Conservation (phyloP, 2,797 vertebrate species). For the Danio kyathit region DNA sequence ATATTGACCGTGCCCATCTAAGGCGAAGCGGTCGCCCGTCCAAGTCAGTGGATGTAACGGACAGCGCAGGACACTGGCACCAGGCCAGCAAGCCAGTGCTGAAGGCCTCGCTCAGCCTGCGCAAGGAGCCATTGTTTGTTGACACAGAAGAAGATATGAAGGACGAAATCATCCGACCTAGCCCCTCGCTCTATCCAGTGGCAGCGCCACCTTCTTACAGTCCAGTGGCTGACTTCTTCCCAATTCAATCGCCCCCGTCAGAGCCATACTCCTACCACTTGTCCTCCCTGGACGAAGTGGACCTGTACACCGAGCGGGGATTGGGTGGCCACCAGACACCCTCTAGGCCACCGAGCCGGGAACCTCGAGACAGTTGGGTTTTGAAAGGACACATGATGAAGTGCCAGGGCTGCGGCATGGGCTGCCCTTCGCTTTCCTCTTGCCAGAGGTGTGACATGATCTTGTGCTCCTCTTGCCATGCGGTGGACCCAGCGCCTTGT, state of each 20-base stretch:
- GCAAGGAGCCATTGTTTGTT: constrained; percentile 89
- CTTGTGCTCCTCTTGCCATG: constrained; percentile 86
- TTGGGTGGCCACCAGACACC: constrained; percentile 77
- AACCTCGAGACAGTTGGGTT: constrained; percentile 78
- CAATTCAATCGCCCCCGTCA: constrained; percentile 83
- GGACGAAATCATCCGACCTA: constrained; percentile 92
- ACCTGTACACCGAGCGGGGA: constrained; percentile 91
- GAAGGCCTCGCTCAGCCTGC: constrained; percentile 89
- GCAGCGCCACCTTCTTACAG: constrained; percentile 85
- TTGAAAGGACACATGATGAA: constrained; percentile 79
- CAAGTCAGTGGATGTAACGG: constrained; percentile 93
- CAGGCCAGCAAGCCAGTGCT: constrained; percentile 87
- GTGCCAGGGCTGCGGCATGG: constrained; percentile 91
- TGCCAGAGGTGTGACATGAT: constrained; percentile 88
- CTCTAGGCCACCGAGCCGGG: constrained; percentile 79
- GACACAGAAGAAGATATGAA: constrained; percentile 89
- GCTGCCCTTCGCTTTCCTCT: constrained; percentile 81
- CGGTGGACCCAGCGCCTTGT: constrained; percentile 81
- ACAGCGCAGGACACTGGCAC: constrained; percentile 94
- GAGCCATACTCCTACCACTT: constrained; percentile 84
- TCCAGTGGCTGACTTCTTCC: constrained; percentile 87
- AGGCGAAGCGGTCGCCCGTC: constrained; percentile 93
- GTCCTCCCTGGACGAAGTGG: constrained; percentile 89
- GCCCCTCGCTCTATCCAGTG: constrained; percentile 86
- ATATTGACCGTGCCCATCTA: constrained; percentile 88